Percentiles rank a stretch among this genome's conserved stretches.
phyloP scores from a whole-genome alignment of 2,888 invertebrate genomes.

The Stenodema calcarata region DNA sequence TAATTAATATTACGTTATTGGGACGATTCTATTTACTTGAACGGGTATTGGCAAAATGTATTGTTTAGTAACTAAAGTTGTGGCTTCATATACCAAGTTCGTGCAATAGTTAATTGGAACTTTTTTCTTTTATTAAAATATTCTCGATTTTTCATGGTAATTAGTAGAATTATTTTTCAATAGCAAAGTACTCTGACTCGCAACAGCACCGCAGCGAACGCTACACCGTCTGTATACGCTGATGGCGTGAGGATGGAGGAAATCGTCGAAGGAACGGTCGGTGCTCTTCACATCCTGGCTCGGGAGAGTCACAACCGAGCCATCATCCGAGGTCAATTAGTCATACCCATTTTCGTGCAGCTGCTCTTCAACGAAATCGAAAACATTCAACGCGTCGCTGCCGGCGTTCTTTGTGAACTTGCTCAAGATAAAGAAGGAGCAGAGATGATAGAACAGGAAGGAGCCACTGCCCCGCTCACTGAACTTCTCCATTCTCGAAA shows the following conservation, averaged over 20 bases:
- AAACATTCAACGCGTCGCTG: slow-evolving; percentile 95
- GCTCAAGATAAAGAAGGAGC: slow-evolving; percentile 97
- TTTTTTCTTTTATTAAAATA: background rate
- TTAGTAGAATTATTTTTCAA: background rate
- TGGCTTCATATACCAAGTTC: no score
- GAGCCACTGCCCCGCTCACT: slow-evolving; percentile 95
- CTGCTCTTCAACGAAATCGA: slow-evolving; percentile 96
- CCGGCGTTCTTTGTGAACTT: slow-evolving; percentile 94
- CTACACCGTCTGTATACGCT: slow-evolving; percentile 70
- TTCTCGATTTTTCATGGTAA: no score
- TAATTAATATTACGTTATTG: background rate
- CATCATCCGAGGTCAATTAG: slow-evolving; percentile 89
- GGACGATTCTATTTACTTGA: background rate
- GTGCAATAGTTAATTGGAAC: no score
- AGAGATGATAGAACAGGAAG: slow-evolving; percentile 96
- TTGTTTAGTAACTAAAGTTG: no score
- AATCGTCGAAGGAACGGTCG: slow-evolving; percentile 97
- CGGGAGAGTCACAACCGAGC: slow-evolving; percentile 91
- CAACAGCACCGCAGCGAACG: slow-evolving; percentile 39
- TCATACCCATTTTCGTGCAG: slow-evolving; percentile 95
- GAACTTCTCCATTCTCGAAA: slow-evolving; percentile 95
- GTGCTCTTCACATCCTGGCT: slow-evolving; percentile 95
- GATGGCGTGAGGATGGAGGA: slow-evolving; percentile 99
- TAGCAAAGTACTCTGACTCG: slow-evolving; percentile 44
- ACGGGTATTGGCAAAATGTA: no score